Evolutionary conservation across 2,888 invertebrate genomes (phyloP).

Genomic region (Drymonia ruficornis): DNA sequence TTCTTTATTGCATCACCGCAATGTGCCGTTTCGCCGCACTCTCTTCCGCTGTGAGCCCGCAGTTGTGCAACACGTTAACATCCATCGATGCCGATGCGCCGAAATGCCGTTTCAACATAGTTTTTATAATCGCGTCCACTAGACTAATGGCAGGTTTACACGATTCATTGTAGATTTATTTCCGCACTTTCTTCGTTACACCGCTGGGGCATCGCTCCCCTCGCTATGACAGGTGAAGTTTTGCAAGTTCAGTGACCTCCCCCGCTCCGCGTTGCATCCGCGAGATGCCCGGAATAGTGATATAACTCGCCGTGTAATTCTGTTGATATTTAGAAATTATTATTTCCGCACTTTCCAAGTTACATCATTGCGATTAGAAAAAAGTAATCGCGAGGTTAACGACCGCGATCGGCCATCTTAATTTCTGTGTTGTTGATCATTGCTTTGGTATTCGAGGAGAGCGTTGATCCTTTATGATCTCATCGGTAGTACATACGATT

Average conservation of each 20-base stretch:
- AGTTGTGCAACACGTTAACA: slow-evolving; percentile 68
- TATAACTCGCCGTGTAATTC: slow-evolving; percentile 67
- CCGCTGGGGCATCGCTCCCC: slow-evolving; percentile 60
- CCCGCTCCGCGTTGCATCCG: slow-evolving; percentile 61
- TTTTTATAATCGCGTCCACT: slow-evolving; percentile 43
- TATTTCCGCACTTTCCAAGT: slow-evolving; percentile 82
- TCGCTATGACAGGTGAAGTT: slow-evolving; percentile 72
- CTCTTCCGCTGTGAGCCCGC: slow-evolving; percentile 69
- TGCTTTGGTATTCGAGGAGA: slow-evolving; percentile 70
- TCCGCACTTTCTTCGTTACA: slow-evolving; percentile 72
- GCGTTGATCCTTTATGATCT: slow-evolving; percentile 82
- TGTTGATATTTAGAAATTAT: slow-evolving; percentile 68
- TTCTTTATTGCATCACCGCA: slow-evolving; percentile 81
- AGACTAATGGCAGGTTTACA: slow-evolving; percentile 37
- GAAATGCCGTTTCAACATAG: slow-evolving; percentile 60
- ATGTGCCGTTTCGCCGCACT: slow-evolving; percentile 77
- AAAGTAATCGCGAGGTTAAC: slow-evolving; percentile 71
- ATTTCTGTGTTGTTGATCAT: slow-evolving; percentile 67
- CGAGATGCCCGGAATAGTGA: slow-evolving; percentile 69
- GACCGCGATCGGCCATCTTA: slow-evolving; percentile 64
- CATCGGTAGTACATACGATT: slow-evolving; percentile 59
- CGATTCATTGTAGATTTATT: slow-evolving; percentile 44
- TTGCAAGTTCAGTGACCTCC: slow-evolving; percentile 80
- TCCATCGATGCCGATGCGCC: slow-evolving; percentile 58
- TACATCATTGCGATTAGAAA: slow-evolving; percentile 69